phyloP scores from a whole-genome alignment of 2,113 vertebrate species.

The Hyperopisus bebe region DNA sequence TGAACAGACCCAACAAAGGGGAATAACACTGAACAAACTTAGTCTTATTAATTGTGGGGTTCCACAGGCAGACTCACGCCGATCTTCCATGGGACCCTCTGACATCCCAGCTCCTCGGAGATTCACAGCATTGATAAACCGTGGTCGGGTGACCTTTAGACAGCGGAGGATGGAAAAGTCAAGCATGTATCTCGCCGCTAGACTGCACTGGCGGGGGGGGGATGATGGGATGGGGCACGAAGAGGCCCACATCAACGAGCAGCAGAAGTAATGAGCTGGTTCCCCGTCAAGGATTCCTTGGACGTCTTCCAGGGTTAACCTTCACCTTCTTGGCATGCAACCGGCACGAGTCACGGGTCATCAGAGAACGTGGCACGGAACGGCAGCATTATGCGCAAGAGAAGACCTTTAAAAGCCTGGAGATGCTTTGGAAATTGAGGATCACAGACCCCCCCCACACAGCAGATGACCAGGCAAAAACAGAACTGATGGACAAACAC shows the following conservation, averaged over 20 bases:
- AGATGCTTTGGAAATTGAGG: background rate
- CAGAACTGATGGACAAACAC: background rate
- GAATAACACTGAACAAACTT: background rate
- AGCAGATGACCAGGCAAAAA: background rate
- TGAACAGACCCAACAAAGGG: background rate
- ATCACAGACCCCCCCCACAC: background rate
- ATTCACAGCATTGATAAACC: background rate
- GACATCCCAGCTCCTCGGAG: background rate
- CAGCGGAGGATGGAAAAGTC: background rate
- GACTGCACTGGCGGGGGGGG: background rate
- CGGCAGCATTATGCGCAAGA: background rate
- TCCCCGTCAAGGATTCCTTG: background rate
- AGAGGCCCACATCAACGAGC: background rate
- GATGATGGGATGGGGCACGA: background rate
- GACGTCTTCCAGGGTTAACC: background rate
- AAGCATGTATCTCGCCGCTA: background rate
- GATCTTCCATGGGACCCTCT: background rate
- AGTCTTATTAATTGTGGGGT: background rate
- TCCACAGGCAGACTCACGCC: background rate
- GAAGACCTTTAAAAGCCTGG: background rate
- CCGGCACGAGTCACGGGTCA: background rate
- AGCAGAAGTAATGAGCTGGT: background rate
- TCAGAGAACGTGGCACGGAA: background rate
- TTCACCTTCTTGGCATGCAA: background rate
- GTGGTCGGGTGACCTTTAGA: background rate